Evolutionary conservation across 1,140 invertebrate species (phyloP).

Genomic region (Zaprionus nigranus): DNA sequence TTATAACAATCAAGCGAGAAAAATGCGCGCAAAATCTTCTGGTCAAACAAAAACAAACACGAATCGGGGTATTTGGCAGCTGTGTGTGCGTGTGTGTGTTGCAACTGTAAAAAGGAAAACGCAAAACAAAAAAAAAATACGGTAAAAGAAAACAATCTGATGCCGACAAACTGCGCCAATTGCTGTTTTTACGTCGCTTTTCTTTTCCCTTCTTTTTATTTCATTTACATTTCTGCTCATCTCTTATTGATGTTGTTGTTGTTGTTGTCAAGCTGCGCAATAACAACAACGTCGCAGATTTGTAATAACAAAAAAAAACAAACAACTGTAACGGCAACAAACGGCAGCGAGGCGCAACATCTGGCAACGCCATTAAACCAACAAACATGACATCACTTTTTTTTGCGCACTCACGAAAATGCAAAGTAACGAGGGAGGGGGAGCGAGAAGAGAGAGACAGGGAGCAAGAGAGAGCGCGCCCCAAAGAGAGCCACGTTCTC

Average conservation of each 20-base stretch:
- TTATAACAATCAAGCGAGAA: not conserved
- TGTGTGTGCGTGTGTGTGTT: slow-evolving; percentile 41
- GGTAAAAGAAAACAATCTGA: slow-evolving; percentile 34
- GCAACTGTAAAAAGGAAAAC: not conserved
- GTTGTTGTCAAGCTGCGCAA: slow-evolving; percentile 56
- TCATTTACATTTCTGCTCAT: not conserved
- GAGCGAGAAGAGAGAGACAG: not conserved
- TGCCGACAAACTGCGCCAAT: slow-evolving; percentile 41
- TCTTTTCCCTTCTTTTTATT: slow-evolving; percentile 10
- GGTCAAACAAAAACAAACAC: slow-evolving; percentile 73
- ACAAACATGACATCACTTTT: slow-evolving; percentile 82
- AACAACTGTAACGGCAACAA: slow-evolving; percentile 51
- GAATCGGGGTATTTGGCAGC: slow-evolving; percentile 65
- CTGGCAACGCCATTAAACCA: slow-evolving; percentile 73
- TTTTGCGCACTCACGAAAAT: slow-evolving; percentile 76
- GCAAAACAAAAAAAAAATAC: slow-evolving; percentile 8
- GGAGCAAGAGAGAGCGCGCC: slow-evolving; percentile 12
- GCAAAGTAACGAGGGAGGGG: slow-evolving; percentile 62
- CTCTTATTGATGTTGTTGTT: slow-evolving; percentile 15
- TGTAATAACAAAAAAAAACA: slow-evolving; percentile 58
- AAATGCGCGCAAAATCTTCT: slow-evolving; percentile 44
- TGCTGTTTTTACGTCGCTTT: slow-evolving; percentile 35
- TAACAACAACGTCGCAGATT: slow-evolving; percentile 38
- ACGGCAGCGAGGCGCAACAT: slow-evolving; percentile 52
- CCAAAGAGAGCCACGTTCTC: not conserved